Evolutionary conservation across 1,140 invertebrate species (phyloP).

Genomic region (Acromyrmex charruanus): DNA sequence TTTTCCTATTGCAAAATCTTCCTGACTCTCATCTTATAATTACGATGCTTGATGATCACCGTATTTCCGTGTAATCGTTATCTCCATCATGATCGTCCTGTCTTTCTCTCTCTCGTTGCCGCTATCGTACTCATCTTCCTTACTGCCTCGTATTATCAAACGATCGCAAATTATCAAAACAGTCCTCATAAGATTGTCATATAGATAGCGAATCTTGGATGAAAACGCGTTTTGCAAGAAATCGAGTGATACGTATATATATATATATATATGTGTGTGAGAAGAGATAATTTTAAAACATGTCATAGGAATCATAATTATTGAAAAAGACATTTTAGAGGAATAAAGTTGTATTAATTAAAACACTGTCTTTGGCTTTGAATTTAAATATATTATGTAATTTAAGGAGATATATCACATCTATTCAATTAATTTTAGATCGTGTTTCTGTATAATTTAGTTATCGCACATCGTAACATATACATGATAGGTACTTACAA

Average conservation of each 20-base stretch:
- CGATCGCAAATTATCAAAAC: slow-evolving; percentile 33
- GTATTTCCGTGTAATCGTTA: slow-evolving; percentile 9
- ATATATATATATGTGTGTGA: not conserved
- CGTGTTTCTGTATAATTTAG: slow-evolving; percentile 13
- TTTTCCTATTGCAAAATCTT: not conserved
- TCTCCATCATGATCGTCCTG: not conserved
- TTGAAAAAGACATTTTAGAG: not conserved
- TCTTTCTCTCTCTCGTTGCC: not conserved
- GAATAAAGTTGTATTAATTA: not conserved
- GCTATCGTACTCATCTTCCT: slow-evolving; percentile 16
- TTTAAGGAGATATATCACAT: too few species aligned
- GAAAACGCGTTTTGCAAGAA: not conserved
- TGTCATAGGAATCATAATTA: not conserved
- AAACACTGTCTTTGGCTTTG: not conserved
- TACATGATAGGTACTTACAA: slow-evolving; percentile 42
- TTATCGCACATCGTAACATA: slow-evolving; percentile 27
- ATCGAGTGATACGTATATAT: slow-evolving; percentile 1
- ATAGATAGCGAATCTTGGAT: not conserved
- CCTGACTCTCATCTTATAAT: slow-evolving; percentile 17
- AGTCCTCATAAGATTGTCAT: not conserved
- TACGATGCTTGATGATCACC: slow-evolving; percentile 34
- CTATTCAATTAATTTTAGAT: slow-evolving; percentile 20
- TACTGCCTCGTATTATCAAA: not conserved
- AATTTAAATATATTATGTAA: not conserved
- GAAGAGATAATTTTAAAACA: not conserved